These are phyloP conservation scores for Sialis lutaria DNA, from an alignment of 2,888 invertebrate species.

Conservation along the genomic window DNA sequence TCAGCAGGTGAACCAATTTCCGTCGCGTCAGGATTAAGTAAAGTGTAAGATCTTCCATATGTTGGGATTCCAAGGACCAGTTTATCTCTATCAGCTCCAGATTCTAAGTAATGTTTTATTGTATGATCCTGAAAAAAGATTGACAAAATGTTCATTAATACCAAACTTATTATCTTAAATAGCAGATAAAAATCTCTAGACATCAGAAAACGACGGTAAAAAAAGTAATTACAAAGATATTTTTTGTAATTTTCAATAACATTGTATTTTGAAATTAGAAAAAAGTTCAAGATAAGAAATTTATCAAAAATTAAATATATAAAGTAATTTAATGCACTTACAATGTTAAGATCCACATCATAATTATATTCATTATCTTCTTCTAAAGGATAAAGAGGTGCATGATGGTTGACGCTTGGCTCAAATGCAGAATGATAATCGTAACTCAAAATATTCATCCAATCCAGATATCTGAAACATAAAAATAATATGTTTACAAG, in stretches of 20 bases:
- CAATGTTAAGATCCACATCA: slow-evolving; percentile 74
- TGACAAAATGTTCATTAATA: neutral
- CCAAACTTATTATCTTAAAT: neutral
- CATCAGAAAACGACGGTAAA: neutral
- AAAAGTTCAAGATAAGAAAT: no score
- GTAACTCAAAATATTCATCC: slow-evolving; percentile 81
- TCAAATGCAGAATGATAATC: slow-evolving; percentile 89
- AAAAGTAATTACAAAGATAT: no score
- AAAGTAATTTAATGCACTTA: slow-evolving; percentile 31
- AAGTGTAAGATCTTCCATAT: slow-evolving; percentile 77
- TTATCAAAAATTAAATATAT: neutral
- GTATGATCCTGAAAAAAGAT: slow-evolving; percentile 58
- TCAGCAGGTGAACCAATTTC: slow-evolving; percentile 80
- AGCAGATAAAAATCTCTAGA: neutral
- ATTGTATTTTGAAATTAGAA: no score
- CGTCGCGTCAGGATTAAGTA: slow-evolving; percentile 69
- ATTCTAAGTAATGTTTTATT: slow-evolving; percentile 61
- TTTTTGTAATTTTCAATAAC: no score
- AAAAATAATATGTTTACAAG: slow-evolving; percentile 1
- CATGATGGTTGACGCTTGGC: slow-evolving; percentile 80
- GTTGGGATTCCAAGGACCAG: slow-evolving; percentile 76
- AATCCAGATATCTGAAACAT: slow-evolving; percentile 57
- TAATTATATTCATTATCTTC: slow-evolving; percentile 77
- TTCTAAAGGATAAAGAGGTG: slow-evolving; percentile 65
- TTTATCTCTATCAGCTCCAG: slow-evolving; percentile 64